Percentiles rank a stretch among this genome's conserved stretches.
phyloP scores from a whole-genome alignment of 1,140 invertebrate genomes.

The Drosophila rufa region DNA sequence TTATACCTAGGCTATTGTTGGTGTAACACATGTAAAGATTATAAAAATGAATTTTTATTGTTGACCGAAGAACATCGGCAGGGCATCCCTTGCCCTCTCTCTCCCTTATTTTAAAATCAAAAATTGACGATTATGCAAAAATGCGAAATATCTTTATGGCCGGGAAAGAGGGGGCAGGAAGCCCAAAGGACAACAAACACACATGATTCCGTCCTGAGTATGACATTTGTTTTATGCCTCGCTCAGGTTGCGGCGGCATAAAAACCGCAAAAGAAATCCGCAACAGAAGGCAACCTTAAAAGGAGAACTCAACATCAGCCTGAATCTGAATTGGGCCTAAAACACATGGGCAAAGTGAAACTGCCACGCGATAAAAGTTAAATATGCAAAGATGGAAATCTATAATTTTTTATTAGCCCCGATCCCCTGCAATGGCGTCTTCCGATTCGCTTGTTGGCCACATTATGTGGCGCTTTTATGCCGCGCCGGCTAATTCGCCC shows the following conservation, averaged over 20 bases:
- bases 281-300: constrained; percentile 34
- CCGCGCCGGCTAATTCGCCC: constrained; percentile 63
- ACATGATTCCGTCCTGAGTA: constrained; percentile 71
- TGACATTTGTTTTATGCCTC: constrained; percentile 81
- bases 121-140: constrained; percentile 84
- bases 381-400: constrained; percentile 83
- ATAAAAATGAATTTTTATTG: constrained; percentile 82
- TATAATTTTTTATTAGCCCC: constrained; percentile 79
- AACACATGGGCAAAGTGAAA: constrained; percentile 64
- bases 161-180: background rate
- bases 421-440: constrained; percentile 57
- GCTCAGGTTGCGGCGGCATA: constrained; percentile 71
- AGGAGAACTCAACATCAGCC: background rate
- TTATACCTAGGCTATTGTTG: constrained; percentile 64
- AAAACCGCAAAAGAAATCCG: constrained; percentile 58
- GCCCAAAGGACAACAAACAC: constrained; percentile 4
- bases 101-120: constrained; percentile 71
- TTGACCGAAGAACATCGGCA: constrained; percentile 60
- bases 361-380: constrained; percentile 73
- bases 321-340: constrained; percentile 36
- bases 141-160: constrained; percentile 68
- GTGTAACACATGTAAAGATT: constrained; percentile 75
- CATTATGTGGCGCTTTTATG: constrained; percentile 68
- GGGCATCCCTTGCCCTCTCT: constrained; percentile 1
- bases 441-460: constrained; percentile 15